Base-by-base conservation (phyloP, 1,140 invertebrate genomes). In the Phymastichus coffea region DNA sequence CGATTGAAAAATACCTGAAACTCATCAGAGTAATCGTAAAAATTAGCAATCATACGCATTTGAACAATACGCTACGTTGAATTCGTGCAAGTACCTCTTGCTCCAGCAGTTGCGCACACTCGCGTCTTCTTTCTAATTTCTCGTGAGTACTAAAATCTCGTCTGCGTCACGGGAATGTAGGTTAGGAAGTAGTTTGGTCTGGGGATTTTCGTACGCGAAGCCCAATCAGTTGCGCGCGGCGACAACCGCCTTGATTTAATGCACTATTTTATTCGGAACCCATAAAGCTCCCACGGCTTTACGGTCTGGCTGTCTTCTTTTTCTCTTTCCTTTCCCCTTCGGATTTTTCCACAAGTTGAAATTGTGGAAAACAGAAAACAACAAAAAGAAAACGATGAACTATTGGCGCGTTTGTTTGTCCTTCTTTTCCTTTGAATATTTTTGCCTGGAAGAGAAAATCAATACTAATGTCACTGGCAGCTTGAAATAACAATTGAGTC, bases 171-270 rank as follows among this genome's bases (percentile, higher is more conserved):
- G 43, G 6, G 41, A 46, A 46, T 46, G 9, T 46, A 14, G 43
- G 43, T 46, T 46, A 46, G 23, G 20, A 23, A 14, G 40, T 22
- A 46, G 43, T 46, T 46, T 46, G 43, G 43, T 46, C 22, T 46
- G 22, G 44, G 3, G 44, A 15, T 26, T 26, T 46, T 26, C 44
- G 44, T 25, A 20, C n/a, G 19, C 30, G 2, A 4, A 35, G 33
- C 4, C 49, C 35, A 38, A 38, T 40, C 35, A 22, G 33, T 25
- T 22, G 19, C 22, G 14, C n/a, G n/a, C n/a, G n/a, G 33, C 35
- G n/a, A n/a, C n/a, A n/a, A n/a, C 12, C 33, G 33, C 35, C 49
- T n/a, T 41, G 37, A 53, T 53, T 53, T 53, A 53, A 53, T 37
- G 51, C 19, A 25, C 23, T 20, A 38, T 54, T 54, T 54, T 44